phyloP scores from a whole-genome alignment of 2,797 vertebrate species.

The Euthynnus affinis region DNA sequence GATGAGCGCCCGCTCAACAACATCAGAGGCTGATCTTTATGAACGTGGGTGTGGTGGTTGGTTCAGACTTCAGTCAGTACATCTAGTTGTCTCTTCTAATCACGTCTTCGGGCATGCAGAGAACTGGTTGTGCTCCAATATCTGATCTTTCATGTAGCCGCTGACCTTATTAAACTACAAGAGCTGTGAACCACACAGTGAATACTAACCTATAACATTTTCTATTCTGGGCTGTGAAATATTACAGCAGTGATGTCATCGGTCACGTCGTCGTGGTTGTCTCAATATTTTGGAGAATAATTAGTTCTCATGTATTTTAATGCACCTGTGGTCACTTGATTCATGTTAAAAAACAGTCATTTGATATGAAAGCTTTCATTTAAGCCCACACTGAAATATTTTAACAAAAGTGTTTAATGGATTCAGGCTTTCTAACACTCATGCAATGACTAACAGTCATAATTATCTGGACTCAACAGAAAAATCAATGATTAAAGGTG shows the following conservation, averaged over 20 bases:
- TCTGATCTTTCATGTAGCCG: not conserved
- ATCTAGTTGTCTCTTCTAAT: not conserved
- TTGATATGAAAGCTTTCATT: conserved; percentile 2
- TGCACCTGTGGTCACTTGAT: not conserved
- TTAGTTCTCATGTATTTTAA: not conserved
- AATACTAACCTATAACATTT: no score
- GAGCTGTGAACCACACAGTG: not conserved
- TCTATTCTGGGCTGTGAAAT: no score
- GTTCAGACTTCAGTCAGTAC: no score
- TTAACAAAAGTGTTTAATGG: not conserved
- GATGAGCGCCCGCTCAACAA: not conserved
- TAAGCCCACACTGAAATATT: not conserved
- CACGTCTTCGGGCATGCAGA: no score
- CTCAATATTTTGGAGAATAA: not conserved
- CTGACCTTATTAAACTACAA: not conserved
- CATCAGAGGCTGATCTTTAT: not conserved
- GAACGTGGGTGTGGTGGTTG: not conserved
- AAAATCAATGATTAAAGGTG: not conserved
- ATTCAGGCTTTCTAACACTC: not conserved
- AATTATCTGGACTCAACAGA: not conserved
- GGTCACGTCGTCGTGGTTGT: no score
- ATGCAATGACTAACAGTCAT: no score
- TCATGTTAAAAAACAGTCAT: not conserved
- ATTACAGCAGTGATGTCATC: no score
- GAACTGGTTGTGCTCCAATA: not conserved